Evolutionary conservation across 1,140 invertebrate genomes (phyloP).

Genomic region (Anastrepha obliqua): DNA sequence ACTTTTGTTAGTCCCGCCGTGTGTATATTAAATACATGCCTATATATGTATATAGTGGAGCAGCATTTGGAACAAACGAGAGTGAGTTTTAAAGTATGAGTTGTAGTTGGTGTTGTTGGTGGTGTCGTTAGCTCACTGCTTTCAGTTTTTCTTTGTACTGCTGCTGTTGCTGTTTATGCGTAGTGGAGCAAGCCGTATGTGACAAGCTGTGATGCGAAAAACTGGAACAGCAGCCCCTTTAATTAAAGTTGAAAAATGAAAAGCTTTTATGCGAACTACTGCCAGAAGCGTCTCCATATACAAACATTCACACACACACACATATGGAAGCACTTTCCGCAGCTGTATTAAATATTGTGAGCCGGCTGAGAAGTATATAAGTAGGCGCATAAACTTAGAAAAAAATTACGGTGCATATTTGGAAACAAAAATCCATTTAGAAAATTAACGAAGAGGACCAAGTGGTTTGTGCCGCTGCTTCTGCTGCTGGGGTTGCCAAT

Average conservation of each 20-base stretch:
- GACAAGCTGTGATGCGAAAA: conserved; percentile 1
- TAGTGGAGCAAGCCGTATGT: not conserved
- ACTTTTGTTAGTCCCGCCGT: too few species aligned
- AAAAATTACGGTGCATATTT: not conserved
- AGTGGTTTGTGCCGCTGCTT: not conserved
- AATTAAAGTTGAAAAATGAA: conserved; percentile 59
- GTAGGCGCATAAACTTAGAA: conserved; percentile 38
- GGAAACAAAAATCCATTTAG: conserved; percentile 48
- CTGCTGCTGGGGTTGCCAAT: not conserved
- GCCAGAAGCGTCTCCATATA: conserved; percentile 6
- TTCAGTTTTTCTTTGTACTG: conserved; percentile 3
- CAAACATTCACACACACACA: not conserved
- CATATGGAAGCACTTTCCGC: not conserved
- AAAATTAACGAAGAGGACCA: conserved; percentile 53
- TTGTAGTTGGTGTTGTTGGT: not conserved
- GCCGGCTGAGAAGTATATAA: not conserved
- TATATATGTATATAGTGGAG: too few species aligned
- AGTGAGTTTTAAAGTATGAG: not conserved
- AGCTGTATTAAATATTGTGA: not conserved
- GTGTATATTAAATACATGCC: too few species aligned
- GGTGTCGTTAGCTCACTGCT: not conserved
- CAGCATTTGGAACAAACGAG: conserved; percentile 2
- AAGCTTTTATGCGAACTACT: conserved; percentile 62
- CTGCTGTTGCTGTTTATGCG: not conserved
- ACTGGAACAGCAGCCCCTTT: conserved; percentile 38